Base-by-base conservation (phyloP, 2,888 invertebrate genomes). In the Amphipoea lucens region DNA sequence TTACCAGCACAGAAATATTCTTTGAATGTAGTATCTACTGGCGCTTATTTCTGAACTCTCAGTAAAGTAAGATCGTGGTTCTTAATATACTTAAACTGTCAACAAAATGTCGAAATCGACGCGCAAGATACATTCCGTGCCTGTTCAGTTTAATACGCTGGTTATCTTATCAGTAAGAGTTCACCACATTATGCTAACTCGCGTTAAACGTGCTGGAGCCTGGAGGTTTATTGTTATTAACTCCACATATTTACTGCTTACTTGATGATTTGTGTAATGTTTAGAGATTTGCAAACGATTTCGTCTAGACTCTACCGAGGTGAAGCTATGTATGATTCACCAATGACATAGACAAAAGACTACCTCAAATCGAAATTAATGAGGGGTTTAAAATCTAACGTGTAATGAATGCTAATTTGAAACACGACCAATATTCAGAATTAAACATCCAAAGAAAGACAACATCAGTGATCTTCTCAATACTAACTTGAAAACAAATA, bases 191-290 rank as follows among this genome's bases (percentile, higher is more conserved):
- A 82, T 78, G 78, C 62, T 74, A 78, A 72, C 62, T 70, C 12
- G 65, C 82, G 69, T 36, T 45, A 51, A 73, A 14, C 54, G 86
- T 66, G 69, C 71, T 80, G 45, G 48, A 48, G 48, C 14, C 14
- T 48, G 45, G 65, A 74, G 74, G 63, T 86, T 82, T 86, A 76
- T 78, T 82, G 83, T 86, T 79, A 76, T 76, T 72, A 72, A 63
- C 79, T 84, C 36, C 51, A 63, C 66, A 65, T 74, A 85, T 72
- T 67, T 76, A 48, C 51, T 72, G 74, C 62, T 65, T 67, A 76
- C 60, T 54, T 23, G 54, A 12, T 82, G 74, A 86, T 78, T 79
- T 79, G 79, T 83, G 57, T 74, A 66, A 76, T 60, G 69, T 54
- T 75, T 75, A 62, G 23, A 65, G 66, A 73, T 70, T 82, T 78